A percentile compares a stretch with the other conserved stretches of the same genome.
Conservation (phyloP, 1,140 invertebrate species). For the Drosophila malerkotliana region DNA sequence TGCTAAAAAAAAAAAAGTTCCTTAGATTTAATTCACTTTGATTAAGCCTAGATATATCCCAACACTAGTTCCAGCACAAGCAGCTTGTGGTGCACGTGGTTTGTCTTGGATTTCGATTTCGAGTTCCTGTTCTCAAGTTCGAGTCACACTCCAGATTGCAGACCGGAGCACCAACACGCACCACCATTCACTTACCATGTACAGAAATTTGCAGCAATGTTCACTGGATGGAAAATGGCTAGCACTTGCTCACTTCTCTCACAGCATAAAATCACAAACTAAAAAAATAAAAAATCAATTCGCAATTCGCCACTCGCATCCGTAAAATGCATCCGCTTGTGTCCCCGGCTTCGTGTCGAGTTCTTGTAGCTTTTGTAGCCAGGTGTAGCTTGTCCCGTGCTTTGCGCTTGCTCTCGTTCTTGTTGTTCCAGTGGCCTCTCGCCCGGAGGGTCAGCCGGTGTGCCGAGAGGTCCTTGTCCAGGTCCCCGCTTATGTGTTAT, state of each 20-base stretch:
- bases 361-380: conserved; percentile 46
- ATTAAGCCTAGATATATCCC: neutral
- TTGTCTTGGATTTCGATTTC: conserved; percentile 41
- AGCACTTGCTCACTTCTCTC: conserved; percentile 33
- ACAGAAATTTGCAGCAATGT: conserved; percentile 38
- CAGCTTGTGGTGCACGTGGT: conserved; percentile 47
- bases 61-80: conserved; percentile 34
- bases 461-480: conserved; percentile 25
- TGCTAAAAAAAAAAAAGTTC: neutral
- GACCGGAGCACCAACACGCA: conserved; percentile 51
- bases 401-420: conserved; percentile 25
- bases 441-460: neutral
- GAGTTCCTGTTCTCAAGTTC: conserved; percentile 34
- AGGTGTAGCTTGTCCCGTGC: conserved; percentile 47
- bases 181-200: conserved; percentile 48
- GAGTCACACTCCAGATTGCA: conserved; percentile 28
- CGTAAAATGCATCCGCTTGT: conserved; percentile 31
- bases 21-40: neutral
- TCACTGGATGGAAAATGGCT: conserved; percentile 39
- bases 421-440: conserved; percentile 32
- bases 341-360: conserved; percentile 33
- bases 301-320: conserved; percentile 12
- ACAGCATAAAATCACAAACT: conserved; percentile 19
- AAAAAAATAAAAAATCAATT: conserved; percentile 8
- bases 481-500: conserved; percentile 32